phyloP scores from a whole-genome alignment of 2,888 invertebrate species.

The Drosophila lutescens region DNA sequence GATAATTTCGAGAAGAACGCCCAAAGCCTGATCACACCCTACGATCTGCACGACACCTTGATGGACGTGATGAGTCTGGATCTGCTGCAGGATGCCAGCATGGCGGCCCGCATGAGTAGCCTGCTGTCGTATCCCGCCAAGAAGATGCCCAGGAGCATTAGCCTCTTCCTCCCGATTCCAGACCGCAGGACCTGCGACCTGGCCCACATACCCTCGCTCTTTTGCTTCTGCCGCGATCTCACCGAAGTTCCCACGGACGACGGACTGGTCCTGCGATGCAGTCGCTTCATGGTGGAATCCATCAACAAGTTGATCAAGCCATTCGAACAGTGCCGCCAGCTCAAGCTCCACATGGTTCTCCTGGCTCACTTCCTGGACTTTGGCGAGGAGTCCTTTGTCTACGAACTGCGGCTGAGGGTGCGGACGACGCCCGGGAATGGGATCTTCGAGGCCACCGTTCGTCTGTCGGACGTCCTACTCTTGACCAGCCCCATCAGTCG shows the following conservation, averaged over 20 bases:
- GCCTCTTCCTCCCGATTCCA: constrained; percentile 90
- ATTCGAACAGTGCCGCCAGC: constrained; percentile 16
- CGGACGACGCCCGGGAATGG: constrained; percentile 26
- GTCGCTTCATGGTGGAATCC: constrained; percentile 47
- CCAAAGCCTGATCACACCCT: constrained; percentile 90
- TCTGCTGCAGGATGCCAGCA: constrained; percentile 83
- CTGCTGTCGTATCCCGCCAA: constrained; percentile 10
- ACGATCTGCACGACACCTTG: constrained; percentile 92
- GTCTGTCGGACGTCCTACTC: constrained; percentile 1
- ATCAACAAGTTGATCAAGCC: constrained; percentile 35
- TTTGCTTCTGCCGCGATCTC: constrained; percentile 90
- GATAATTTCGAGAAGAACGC: constrained; percentile 88
- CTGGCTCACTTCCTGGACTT: constrained; percentile 30
- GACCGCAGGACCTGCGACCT: constrained; percentile 88
- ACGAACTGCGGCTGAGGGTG: constrained; percentile 27
- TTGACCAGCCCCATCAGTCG: constrained; percentile 50
- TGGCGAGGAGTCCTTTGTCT: constrained; percentile 13
- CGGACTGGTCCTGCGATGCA: constrained; percentile 29
- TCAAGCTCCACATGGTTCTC: constrained; percentile 26
- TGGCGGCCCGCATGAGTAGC: constrained; percentile 80
- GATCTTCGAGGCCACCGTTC: constrained; percentile 30
- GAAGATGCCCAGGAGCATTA: constrained; percentile 86
- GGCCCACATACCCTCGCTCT: constrained; percentile 91
- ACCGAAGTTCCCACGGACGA: constrained; percentile 14
- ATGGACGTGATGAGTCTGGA: constrained; percentile 87